Conservation (phyloP, 2,113 vertebrate genomes). For the Pelecanoides urinatrix region DNA sequence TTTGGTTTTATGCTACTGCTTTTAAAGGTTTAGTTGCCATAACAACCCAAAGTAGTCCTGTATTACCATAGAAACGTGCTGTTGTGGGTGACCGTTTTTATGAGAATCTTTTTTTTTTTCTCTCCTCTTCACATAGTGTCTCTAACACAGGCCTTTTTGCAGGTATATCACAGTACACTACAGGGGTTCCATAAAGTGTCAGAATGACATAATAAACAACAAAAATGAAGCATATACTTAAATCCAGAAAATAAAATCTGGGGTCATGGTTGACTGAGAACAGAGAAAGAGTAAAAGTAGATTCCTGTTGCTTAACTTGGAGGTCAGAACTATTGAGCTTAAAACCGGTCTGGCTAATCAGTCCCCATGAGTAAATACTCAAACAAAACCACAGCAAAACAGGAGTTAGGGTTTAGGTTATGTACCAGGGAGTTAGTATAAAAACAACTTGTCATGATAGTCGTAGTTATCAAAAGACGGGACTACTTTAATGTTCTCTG, state of each 20-base stretch:
- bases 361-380: neutral
- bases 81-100: conserved; percentile 41
- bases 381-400: neutral
- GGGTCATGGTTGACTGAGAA: neutral
- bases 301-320: neutral
- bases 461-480: neutral
- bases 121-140: accelerated
- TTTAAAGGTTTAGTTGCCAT: conserved; percentile 62
- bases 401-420: neutral
- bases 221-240: neutral
- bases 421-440: neutral
- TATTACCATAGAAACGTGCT: conserved; percentile 59
- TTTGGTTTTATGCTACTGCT: conserved; percentile 47
- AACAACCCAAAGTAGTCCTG: conserved; percentile 45
- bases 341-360: neutral
- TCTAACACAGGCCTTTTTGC: conserved; percentile 12
- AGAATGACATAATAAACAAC: neutral
- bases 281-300: neutral
- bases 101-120: neutral
- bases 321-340: neutral
- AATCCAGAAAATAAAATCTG: neutral
- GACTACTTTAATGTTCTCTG: neutral
- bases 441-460: neutral
- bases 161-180: neutral
- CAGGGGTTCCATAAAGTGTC: neutral